phyloP scores from a whole-genome alignment of 2,797 vertebrate species.

The Syndactyla subalaris region DNA sequence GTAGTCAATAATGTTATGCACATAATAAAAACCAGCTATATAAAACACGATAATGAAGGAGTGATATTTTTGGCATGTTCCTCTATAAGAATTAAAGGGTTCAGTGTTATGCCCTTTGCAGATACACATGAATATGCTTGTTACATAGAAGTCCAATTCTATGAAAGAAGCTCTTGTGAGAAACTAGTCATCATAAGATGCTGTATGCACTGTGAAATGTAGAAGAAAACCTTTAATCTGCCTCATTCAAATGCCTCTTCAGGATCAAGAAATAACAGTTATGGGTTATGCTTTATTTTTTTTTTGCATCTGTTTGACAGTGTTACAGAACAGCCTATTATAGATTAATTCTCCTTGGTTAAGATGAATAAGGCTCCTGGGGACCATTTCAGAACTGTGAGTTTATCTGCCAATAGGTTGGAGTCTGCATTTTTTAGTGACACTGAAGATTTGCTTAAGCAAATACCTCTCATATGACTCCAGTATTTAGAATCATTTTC shows the following conservation, averaged over 20 bases:
- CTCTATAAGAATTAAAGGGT: neutral
- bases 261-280: neutral
- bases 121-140: neutral
- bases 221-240: neutral
- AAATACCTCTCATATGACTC: neutral
- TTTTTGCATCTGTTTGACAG: neutral
- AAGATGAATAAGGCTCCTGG: neutral
- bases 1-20: neutral
- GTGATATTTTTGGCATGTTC: neutral
- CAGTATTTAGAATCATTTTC: neutral
- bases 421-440: neutral
- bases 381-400: neutral
- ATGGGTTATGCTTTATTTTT: neutral
- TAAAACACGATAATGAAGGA: neutral
- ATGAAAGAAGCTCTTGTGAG: constrained; percentile 15
- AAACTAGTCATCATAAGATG: neutral
- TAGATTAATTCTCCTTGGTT: neutral
- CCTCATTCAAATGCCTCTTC: neutral
- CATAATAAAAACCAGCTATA: neutral
- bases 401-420: neutral
- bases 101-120: neutral
- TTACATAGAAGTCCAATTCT: neutral
- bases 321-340: neutral
- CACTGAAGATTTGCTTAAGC: constrained; percentile 3
- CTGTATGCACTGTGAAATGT: neutral